Conservation (phyloP, 2,113 vertebrate species). For the Lontra canadensis region DNA sequence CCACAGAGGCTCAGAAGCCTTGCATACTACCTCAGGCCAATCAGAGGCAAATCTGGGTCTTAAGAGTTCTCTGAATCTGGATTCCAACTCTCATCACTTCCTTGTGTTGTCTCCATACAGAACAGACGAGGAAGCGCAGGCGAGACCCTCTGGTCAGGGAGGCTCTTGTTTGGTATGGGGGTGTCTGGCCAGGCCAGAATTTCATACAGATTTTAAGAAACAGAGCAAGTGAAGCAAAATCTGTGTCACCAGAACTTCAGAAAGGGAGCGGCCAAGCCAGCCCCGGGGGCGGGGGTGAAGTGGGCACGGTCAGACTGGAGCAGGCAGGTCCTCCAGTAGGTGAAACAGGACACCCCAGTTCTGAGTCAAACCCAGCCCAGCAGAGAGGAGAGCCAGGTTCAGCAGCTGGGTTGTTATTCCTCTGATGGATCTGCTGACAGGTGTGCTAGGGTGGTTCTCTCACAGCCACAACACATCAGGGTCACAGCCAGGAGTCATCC, state of each 20-base stretch:
- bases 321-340: not conserved
- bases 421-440: not conserved
- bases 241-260: not conserved
- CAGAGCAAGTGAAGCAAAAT: not conserved
- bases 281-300: not conserved
- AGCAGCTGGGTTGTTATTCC: not conserved
- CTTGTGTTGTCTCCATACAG: not conserved
- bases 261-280: not conserved
- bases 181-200: not conserved
- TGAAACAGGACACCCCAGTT: constrained; percentile 29
- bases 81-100: not conserved
- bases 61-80: not conserved
- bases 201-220: not conserved
- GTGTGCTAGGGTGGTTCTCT: not conserved
- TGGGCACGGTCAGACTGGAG: not conserved
- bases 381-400: not conserved
- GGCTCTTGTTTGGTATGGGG: not conserved
- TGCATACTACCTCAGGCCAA: not conserved
- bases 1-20: not conserved
- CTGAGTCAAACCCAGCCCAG: constrained; percentile 50
- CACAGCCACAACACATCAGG: not conserved
- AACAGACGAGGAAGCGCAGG: not conserved
- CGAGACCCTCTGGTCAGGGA: not conserved
- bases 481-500: not conserved
- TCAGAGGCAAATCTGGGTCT: not conserved